phyloP scores from a whole-genome alignment of 1,140 invertebrate species.

The Drosophila repletoides region DNA sequence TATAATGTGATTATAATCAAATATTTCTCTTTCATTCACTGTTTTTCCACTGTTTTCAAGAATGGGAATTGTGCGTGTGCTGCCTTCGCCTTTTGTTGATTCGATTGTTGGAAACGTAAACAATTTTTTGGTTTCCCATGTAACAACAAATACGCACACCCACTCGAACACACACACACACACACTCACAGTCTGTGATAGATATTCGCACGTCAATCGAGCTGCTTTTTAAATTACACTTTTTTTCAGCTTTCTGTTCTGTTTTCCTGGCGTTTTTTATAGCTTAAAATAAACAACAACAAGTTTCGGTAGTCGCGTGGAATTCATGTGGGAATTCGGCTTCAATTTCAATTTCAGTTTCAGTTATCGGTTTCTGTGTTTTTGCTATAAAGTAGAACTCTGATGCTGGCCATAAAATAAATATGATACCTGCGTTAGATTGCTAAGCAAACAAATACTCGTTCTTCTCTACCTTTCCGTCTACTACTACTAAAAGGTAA shows the following conservation, averaged over 20 bases:
- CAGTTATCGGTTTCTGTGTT: too few species aligned
- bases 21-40: neutral
- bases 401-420: constrained; percentile 66
- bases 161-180: neutral
- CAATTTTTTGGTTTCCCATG: constrained; percentile 41
- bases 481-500: too few species aligned
- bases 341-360: constrained; percentile 27
- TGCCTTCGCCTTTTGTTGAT: constrained; percentile 35
- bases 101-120: constrained; percentile 43
- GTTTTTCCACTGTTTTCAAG: neutral
- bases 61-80: neutral
- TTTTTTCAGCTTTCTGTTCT: constrained; percentile 30
- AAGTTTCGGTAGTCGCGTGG: constrained; percentile 7
- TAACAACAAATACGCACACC: neutral
- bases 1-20: neutral
- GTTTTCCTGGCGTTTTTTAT: too few species aligned
- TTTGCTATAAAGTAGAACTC: constrained; percentile 1
- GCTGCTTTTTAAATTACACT: constrained; percentile 71
- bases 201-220: constrained; percentile 59
- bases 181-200: neutral
- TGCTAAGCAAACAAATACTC: constrained; percentile 43
- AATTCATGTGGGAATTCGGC: constrained; percentile 31
- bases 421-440: constrained; percentile 57
- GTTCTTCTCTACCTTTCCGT: too few species aligned
- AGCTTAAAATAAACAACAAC: constrained; percentile 52